Conservation (phyloP, 2,113 vertebrate species). For the Otus sunia region DNA sequence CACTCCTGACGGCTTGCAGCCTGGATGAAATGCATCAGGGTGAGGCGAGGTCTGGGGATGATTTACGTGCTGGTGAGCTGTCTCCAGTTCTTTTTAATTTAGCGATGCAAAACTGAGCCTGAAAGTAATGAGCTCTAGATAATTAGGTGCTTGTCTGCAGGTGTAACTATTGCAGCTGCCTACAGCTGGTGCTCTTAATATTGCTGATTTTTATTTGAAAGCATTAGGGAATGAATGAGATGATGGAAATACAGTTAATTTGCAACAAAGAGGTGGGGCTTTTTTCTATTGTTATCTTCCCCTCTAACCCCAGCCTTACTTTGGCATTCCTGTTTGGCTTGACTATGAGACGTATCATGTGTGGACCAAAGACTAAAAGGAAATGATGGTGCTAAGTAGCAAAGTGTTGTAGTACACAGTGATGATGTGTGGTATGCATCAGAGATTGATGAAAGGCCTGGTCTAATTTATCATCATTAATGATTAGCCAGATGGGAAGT, state of each 20-base stretch:
- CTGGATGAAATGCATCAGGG: not conserved
- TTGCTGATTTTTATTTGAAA: not conserved
- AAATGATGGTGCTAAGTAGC: not conserved
- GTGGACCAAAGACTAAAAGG: fast-evolving
- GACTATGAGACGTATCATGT: fast-evolving
- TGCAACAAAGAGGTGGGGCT: not conserved
- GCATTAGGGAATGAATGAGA: not conserved
- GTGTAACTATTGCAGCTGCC: constrained; percentile 8
- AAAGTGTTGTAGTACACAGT: not conserved
- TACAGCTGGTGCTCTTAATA: not conserved
- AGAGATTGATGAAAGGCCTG: fast-evolving
- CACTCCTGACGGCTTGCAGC: not conserved
- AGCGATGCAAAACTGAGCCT: constrained; percentile 31
- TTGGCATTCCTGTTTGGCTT: fast-evolving
- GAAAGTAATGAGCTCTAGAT: constrained; percentile 31
- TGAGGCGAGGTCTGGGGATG: not conserved
- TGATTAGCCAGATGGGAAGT: not conserved
- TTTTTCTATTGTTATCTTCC: not conserved
- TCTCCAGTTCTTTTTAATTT: not conserved
- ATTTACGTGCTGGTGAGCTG: not conserved
- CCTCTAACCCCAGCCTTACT: not conserved
- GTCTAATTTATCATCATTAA: not conserved
- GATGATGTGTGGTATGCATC: not conserved
- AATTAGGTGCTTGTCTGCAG: constrained; percentile 52
- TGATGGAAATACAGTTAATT: not conserved